Evolutionary conservation across 2,797 vertebrate genomes (phyloP).

Genomic region (Mus minutoides): DNA sequence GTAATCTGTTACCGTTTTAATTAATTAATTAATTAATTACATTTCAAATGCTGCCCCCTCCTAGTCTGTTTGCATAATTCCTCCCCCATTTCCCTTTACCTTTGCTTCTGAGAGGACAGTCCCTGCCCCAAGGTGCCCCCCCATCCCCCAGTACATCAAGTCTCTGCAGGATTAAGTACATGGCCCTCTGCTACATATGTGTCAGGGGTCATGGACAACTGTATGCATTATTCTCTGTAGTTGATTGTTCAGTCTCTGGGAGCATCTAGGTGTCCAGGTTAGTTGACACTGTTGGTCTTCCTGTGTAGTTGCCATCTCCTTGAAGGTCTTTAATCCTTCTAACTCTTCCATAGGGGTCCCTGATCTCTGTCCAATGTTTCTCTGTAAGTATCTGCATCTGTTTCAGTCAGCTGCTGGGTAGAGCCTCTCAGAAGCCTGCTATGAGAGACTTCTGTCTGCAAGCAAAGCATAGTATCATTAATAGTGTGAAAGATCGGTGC

Average conservation of each 20-base stretch:
- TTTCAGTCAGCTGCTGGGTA: not conserved
- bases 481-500: not conserved
- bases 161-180: not conserved
- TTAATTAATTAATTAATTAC: too few species aligned
- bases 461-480: not conserved
- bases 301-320: not conserved
- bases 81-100: rapidly evolving
- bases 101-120: not conserved
- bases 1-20: not conserved
- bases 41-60: too few species aligned
- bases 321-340: not conserved
- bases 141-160: not conserved
- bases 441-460: not conserved
- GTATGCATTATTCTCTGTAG: not conserved
- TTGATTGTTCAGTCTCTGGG: not conserved
- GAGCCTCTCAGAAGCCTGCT: not conserved
- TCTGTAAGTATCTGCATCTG: not conserved
- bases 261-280: not conserved
- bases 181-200: not conserved
- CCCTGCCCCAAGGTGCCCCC: not conserved
- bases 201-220: not conserved
- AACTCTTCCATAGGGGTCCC: not conserved
- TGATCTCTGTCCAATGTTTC: not conserved
- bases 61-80: too few species aligned
- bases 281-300: not conserved